Percentiles rank a stretch among this genome's conserved stretches.
These are phyloP conservation scores for Erynnis tages DNA, from an alignment of 2,888 invertebrate species.

Conservation along the genomic window DNA sequence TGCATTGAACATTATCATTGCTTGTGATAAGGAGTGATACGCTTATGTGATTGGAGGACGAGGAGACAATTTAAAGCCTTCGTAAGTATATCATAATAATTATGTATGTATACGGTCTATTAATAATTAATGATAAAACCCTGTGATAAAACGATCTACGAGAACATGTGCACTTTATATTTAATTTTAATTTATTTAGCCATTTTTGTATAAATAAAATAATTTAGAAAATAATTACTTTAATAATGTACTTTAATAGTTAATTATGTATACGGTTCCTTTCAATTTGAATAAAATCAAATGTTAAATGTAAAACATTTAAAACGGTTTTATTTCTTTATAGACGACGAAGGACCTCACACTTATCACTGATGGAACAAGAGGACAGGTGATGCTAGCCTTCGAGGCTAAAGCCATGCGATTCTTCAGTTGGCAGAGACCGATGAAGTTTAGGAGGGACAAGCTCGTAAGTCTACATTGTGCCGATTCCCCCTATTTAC, in stretches of 20 bases:
- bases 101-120: no score
- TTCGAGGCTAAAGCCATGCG: slow-evolving; percentile 37
- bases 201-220: no score
- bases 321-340: background rate
- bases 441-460: slow-evolving; percentile 54
- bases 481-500: background rate
- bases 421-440: slow-evolving; percentile 39
- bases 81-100: slow-evolving; percentile 10
- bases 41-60: background rate
- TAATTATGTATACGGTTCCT: no score
- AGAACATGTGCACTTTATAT: no score
- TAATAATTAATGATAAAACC: no score
- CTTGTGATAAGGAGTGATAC: background rate
- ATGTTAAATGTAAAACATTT: background rate
- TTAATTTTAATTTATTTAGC: no score
- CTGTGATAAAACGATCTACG: no score
- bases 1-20: background rate
- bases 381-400: slow-evolving; percentile 26
- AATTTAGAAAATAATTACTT: no score
- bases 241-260: no score
- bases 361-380: slow-evolving; percentile 23
- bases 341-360: slow-evolving; percentile 18
- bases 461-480: slow-evolving; percentile 48
- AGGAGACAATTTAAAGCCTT: background rate
- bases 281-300: no score